A percentile compares a stretch with the other conserved stretches of the same genome.
Evolutionary conservation across 2,888 invertebrate species (phyloP).

Genomic region (Peribatodes rhomboidaria): DNA sequence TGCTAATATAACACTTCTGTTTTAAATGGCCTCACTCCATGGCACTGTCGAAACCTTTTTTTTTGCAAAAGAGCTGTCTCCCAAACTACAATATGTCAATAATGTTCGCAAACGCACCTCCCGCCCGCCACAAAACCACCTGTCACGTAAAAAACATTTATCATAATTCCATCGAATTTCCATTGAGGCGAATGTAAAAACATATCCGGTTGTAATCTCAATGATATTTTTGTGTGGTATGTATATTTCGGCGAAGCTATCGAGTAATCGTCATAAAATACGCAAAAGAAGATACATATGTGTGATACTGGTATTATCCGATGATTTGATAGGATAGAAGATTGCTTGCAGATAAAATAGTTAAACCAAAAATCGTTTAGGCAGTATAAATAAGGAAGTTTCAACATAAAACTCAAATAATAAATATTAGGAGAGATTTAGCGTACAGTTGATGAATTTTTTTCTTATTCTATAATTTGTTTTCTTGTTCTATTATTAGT

Average conservation of each 20-base stretch:
- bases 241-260: background rate
- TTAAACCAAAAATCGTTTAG: too few species aligned
- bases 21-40: background rate
- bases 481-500: too few species aligned
- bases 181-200: conserved; percentile 52
- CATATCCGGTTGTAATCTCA: conserved; percentile 46
- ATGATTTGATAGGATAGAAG: background rate
- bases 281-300: background rate
- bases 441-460: too few species aligned
- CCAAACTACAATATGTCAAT: conserved; percentile 40
- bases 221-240: conserved; percentile 13
- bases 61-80: conserved; percentile 8
- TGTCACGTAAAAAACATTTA: conserved; percentile 73
- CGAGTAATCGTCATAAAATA: background rate
- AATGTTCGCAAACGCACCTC: conserved; percentile 58
- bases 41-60: background rate
- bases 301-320: background rate
- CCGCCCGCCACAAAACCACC: conserved; percentile 65
- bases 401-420: too few species aligned
- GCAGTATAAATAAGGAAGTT: too few species aligned
- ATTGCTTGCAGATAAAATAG: too few species aligned
- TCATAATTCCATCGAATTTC: conserved; percentile 69
- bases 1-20: too few species aligned
- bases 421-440: too few species aligned
- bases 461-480: too few species aligned